Base-by-base conservation (phyloP, 1,140 invertebrate genomes). In the Phthorimaea operculella region DNA sequence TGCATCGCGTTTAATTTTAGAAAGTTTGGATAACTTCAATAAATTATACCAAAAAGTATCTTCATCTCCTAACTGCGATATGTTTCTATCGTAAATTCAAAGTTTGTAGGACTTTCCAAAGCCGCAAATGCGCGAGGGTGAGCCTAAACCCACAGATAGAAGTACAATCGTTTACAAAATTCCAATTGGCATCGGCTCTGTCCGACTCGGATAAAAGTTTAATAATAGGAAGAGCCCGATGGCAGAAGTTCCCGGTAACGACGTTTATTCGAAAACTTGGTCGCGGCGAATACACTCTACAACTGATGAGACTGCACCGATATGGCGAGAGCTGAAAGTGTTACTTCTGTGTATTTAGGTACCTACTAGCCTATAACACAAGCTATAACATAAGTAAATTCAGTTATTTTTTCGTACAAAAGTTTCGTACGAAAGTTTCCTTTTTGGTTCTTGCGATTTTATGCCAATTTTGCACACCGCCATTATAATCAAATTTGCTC, bases 131-230 rank as follows among this genome's bases (percentile, higher is more conserved):
- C n/a, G 10, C 3, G 36, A 39, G 36, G 36, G 36, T 28, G 21
- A 28, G 6, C 14, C 11, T 15, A 15, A 16, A 16, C 10, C 11
- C 4, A 15, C 8, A 9, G 44, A 47, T 47, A 11, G 14, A 47
- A 47, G 15, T 47, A 47, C 44, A 47, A 16, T 58, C 54, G 49
- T 58, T 58, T 52, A 51, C 33, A 57, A 58, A 67, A 61, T 64
- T 60, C 58, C 59, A 63, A 68, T 68, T 68, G 63, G 66, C 60
- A 72, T 72, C 60, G 55, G 62, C 64, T 60, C 16, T 64, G 61
- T 66, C 60, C 70, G 60, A 70, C 68, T 74, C 69, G 70, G 62
- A 70, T 70, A 70, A 66, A 76, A 79, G 61, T 76, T 79, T 76
- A 70, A 74, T 74, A 76, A 71, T 72, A 63, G 66, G 36, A 71